Base-by-base conservation (phyloP, 2,113 vertebrate genomes). In the Microcebus ravelobensis region DNA sequence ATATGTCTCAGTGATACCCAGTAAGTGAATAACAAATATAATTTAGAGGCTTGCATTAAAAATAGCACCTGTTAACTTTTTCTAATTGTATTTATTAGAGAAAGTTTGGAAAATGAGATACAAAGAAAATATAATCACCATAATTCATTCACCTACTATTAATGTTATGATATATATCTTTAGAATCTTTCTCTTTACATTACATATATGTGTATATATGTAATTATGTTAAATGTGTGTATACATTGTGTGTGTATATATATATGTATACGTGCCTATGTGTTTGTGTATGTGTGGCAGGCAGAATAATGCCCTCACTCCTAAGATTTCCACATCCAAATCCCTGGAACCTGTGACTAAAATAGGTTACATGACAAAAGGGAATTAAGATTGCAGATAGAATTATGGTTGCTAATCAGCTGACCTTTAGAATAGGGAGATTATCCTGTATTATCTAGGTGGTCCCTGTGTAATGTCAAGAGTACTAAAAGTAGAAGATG, bases 21-120 rank as follows among this genome's bases (percentile, higher is more conserved):
- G 13, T 81, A 91, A 96, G 80, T 63, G 29, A 85, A 25, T 52
- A 91, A 23, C 68, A 88, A 97, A 86, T 63, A 81, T 36, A 95
- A 93, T 86, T 94, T 90, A 85, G 61, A 91, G 23, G 17, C 31
- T 80, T 91, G 20, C 29, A 71, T 42, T 81, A 57, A 84, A 96
- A 92, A 52, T 42, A 91, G 9, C 27, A 82, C 89, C 93, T 86
- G 55, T 91, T 48, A 65, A 70, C 9, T 94, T 77, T 96, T 93
- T 87, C n/a, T 89, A 76, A 52, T 88, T 88, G 36, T 15, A 74
- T 63, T 93, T 81, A 67, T 42, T 70, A 21, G n/a, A 39, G 45
- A 85, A 96, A 85, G 39, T 94, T n/a, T 76, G 50, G 3, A 29
- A 42, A 39, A 21, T 18, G 23, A 92, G 8, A 59, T 42, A 31